Evolutionary conservation across 2,888 invertebrate genomes (phyloP).

Genomic region (Antheraea assamensis): DNA sequence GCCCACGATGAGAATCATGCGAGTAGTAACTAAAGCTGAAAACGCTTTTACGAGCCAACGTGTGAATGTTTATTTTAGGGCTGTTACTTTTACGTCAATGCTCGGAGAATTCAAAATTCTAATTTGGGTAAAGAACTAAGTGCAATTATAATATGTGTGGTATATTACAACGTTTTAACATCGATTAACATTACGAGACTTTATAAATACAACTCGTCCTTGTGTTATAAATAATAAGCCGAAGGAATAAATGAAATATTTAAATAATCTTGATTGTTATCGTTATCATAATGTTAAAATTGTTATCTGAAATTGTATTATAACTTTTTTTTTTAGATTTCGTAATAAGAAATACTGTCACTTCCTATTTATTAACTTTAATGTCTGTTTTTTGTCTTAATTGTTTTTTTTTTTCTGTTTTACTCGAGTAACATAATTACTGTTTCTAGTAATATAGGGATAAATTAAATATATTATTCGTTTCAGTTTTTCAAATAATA

Average conservation of each 20-base stretch:
- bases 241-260: neutral
- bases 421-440: neutral
- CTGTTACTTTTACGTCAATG: conserved; percentile 39
- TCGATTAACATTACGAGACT: neutral
- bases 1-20: conserved; percentile 23
- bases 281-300: neutral
- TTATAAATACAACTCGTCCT: neutral
- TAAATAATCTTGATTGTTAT: neutral
- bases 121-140: conserved; percentile 8
- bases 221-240: neutral
- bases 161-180: conserved; percentile 5
- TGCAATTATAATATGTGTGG: neutral
- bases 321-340: neutral
- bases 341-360: neutral
- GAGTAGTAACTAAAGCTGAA: conserved; percentile 30
- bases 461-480: neutral
- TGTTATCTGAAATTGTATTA: neutral
- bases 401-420: neutral
- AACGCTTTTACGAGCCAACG: conserved; percentile 33
- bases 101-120: conserved; percentile 35
- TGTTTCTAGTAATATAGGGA: neutral
- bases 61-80: conserved; percentile 42
- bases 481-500: neutral
- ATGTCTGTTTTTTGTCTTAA: neutral
- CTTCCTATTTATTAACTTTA: neutral